A percentile compares a stretch with the other conserved stretches of the same genome.
Conservation (phyloP, 2,797 vertebrate species). For the Macrochelys suwanniensis region DNA sequence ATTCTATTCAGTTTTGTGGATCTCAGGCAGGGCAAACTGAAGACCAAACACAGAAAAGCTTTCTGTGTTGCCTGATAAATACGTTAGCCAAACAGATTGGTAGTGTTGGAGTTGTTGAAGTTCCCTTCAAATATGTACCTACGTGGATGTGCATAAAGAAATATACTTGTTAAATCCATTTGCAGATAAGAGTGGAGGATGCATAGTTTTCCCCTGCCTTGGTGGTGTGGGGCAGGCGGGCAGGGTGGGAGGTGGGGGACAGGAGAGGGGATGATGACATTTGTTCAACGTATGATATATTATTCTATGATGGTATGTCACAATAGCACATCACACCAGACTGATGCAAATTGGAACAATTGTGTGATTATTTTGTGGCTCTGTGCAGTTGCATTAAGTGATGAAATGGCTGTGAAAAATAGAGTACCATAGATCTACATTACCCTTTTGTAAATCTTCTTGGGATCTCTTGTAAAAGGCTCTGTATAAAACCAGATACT, state of each 20-base stretch:
- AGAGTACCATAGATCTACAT: rapidly evolving
- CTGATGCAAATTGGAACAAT: background rate
- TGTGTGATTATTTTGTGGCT: background rate
- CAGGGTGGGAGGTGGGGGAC: background rate
- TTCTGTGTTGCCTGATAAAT: background rate
- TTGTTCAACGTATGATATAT: background rate
- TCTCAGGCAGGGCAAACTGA: background rate
- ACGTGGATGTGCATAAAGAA: background rate
- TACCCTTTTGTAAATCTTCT: background rate
- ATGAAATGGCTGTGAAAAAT: background rate
- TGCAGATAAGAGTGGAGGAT: background rate
- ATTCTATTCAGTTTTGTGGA: background rate
- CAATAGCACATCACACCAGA: background rate
- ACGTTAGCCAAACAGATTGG: background rate
- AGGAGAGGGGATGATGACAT: background rate
- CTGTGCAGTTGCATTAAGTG: background rate
- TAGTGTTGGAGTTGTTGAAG: background rate
- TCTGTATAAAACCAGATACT: background rate
- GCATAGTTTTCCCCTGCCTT: background rate
- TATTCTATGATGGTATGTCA: background rate
- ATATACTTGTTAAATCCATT: background rate
- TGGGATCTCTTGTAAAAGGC: background rate
- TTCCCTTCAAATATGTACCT: background rate
- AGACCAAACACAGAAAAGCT: background rate
- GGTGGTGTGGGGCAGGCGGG: background rate